phyloP scores from a whole-genome alignment of 1,140 invertebrate genomes.

The Diachasmimorpha longicaudata region DNA sequence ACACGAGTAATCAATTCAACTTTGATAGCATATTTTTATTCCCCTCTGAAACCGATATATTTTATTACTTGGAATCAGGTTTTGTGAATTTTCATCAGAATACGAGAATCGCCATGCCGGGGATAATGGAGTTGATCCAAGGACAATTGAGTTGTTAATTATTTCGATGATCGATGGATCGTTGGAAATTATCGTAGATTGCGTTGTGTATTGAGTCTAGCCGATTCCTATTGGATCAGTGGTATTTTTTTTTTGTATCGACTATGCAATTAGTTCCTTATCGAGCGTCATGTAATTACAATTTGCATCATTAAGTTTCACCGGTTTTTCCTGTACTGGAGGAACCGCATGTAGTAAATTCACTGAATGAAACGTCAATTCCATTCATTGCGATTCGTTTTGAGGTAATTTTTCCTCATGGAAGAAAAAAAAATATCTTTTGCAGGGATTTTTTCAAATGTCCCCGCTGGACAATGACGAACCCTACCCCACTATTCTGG shows the following conservation, averaged over 20 bases:
- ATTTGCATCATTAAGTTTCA: not conserved
- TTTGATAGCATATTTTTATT: not conserved
- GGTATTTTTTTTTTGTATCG: not conserved
- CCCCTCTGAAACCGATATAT: not conserved
- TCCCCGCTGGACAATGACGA: constrained; percentile 41
- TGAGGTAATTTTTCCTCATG: not conserved
- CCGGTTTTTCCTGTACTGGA: not conserved
- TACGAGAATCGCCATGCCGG: not conserved
- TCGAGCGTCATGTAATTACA: not conserved
- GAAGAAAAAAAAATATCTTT: not conserved
- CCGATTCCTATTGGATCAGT: not conserved
- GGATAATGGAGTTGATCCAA: not conserved
- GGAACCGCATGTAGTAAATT: not conserved
- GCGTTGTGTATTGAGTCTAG: not conserved
- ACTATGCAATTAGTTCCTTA: not conserved
- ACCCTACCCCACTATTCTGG: constrained; percentile 41
- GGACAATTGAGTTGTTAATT: not conserved
- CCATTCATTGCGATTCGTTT: not conserved
- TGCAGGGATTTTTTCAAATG: constrained; percentile 1
- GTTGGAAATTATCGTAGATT: not conserved
- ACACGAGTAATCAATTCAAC: not conserved
- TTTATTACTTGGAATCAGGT: not conserved
- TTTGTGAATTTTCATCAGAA: not conserved
- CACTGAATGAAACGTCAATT: not conserved
- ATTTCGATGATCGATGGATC: not conserved